These are phyloP conservation scores for Laticauda colubrina DNA, from an alignment of 2,113 vertebrate species.

Conservation along the genomic window DNA sequence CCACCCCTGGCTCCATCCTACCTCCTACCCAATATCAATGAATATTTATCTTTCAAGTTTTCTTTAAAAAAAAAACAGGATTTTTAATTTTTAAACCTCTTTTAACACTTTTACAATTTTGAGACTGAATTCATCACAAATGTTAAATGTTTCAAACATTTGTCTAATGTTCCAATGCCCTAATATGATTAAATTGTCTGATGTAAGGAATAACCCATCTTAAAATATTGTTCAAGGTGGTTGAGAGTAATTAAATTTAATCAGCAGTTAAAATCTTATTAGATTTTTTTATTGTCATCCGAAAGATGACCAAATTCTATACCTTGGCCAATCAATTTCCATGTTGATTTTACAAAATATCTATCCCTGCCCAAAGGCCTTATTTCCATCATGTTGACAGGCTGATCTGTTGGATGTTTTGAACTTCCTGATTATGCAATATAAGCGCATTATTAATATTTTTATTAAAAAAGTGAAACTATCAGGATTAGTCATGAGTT, in stretches of 20 bases:
- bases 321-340: neutral
- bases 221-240: constrained; percentile 2
- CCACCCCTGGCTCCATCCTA: too few relatives aligned
- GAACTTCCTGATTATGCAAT: neutral
- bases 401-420: neutral
- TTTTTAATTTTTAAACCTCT: neutral
- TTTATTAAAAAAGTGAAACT: neutral
- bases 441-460: neutral
- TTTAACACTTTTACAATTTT: neutral
- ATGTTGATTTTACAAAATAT: neutral
- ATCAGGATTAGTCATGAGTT: neutral
- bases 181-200: neutral
- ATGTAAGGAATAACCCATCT: neutral
- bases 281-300: neutral
- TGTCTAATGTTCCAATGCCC: neutral
- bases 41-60: neutral
- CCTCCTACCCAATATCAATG: neutral
- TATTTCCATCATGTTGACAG: constrained; percentile 1
- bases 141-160: neutral
- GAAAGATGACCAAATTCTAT: neutral
- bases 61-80: neutral
- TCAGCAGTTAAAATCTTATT: neutral
- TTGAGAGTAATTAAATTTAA: constrained; percentile 8
- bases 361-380: neutral
- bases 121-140: neutral